Percentiles rank a stretch among this genome's conserved stretches.
phyloP scores from a whole-genome alignment of 2,797 vertebrate genomes.

The Limnodromus scolopaceus region DNA sequence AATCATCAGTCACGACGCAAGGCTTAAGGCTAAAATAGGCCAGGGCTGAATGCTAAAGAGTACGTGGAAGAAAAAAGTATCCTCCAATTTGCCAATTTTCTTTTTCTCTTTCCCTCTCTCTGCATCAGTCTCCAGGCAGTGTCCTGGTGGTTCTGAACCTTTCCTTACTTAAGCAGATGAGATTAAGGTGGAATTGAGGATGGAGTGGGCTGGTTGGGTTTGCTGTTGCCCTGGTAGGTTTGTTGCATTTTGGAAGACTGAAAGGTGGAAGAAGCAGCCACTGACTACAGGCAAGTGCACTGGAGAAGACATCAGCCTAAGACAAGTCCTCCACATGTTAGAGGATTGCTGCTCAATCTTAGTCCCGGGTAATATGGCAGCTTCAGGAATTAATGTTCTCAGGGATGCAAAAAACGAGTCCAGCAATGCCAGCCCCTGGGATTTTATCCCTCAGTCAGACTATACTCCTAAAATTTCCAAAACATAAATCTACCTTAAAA shows the following conservation, averaged over 20 bases:
- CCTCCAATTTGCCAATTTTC: not conserved
- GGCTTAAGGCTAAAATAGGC: conserved; percentile 58
- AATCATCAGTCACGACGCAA: conserved; percentile 20
- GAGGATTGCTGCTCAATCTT: not conserved
- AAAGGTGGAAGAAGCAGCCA: not conserved
- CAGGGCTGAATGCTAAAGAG: conserved; percentile 56
- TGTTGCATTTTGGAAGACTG: not conserved
- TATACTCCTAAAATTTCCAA: not conserved
- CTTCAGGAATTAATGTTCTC: not conserved
- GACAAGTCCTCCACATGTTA: not conserved
- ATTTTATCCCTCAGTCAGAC: not conserved
- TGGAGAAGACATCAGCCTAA: not conserved
- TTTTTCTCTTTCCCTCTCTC: not conserved
- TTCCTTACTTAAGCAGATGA: not conserved
- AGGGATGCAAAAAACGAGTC: not conserved
- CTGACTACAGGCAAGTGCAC: fast-evolving
- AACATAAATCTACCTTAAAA: not conserved
- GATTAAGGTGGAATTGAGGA: not conserved
- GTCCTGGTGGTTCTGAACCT: not conserved
- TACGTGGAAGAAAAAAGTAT: not conserved
- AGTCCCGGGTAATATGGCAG: fast-evolving
- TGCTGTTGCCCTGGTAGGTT: not conserved
- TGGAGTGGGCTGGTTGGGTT: not conserved
- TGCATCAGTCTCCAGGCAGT: not conserved
- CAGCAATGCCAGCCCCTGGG: not conserved